These are phyloP conservation scores for Neodiprion virginianus DNA, from an alignment of 1,140 invertebrate species.

Conservation along the genomic window DNA sequence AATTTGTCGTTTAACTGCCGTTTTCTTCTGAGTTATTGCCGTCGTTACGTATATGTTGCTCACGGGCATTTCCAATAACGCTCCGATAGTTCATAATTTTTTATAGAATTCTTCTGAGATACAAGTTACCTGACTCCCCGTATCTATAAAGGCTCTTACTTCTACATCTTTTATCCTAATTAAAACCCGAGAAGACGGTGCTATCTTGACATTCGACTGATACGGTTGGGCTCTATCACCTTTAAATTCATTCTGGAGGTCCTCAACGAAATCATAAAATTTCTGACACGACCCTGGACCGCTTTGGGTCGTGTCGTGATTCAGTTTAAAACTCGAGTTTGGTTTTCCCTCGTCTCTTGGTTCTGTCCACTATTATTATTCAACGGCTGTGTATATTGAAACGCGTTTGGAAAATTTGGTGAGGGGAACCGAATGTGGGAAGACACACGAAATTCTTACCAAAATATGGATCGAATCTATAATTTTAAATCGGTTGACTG, in stretches of 20 bases:
- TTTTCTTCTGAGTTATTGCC: conserved; percentile 16
- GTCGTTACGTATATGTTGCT: conserved; percentile 11
- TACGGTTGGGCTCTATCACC: conserved; percentile 15
- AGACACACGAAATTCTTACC: not conserved
- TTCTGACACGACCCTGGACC: conserved; percentile 10
- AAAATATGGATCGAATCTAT: not conserved
- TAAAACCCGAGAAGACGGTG: conserved; percentile 1
- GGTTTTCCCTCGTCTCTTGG: not conserved
- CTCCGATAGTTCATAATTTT: not conserved
- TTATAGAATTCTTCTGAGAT: conserved; percentile 20
- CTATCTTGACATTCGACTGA: conserved; percentile 3
- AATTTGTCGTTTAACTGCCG: conserved; percentile 19
- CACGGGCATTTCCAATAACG: conserved; percentile 16
- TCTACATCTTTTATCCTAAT: not conserved
- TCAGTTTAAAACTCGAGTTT: conserved; percentile 19
- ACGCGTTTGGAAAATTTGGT: not conserved
- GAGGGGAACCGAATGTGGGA: not conserved
- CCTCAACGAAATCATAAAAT: conserved; percentile 19
- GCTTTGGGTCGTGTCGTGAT: conserved; percentile 10
- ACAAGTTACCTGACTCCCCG: conserved; percentile 26
- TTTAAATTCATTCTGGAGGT: conserved; percentile 16
- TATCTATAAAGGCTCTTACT: conserved; percentile 18
- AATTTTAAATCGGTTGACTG: not conserved
- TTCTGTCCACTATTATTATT: not conserved
- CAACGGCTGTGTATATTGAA: not conserved